Percentiles rank a stretch among this genome's conserved stretches.
Evolutionary conservation across 2,113 vertebrate genomes (phyloP).

Genomic region (Neolamprologus ventralis): DNA sequence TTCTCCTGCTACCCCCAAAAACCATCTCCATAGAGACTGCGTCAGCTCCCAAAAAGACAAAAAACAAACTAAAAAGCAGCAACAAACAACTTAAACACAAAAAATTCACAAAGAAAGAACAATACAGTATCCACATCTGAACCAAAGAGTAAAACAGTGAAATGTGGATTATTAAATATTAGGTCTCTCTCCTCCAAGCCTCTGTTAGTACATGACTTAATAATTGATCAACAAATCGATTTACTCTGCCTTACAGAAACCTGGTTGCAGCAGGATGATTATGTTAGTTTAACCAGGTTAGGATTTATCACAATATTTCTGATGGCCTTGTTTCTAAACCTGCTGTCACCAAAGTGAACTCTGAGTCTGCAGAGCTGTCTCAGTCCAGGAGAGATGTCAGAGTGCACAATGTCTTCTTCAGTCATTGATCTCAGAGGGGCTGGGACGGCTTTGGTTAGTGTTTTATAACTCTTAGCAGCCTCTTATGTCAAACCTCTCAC

Average conservation of each 20-base stretch:
- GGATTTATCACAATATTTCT: neutral
- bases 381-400: neutral
- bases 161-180: neutral
- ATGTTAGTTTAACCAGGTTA: neutral
- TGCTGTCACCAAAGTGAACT: neutral
- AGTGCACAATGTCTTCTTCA: neutral
- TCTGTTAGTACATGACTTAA: neutral
- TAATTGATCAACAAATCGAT: neutral
- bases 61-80: neutral
- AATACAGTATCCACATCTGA: neutral
- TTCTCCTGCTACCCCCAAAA: neutral
- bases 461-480: neutral
- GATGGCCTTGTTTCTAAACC: neutral
- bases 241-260: neutral
- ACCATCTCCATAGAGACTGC: neutral
- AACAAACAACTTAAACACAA: neutral
- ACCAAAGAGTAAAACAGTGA: neutral
- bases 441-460: neutral
- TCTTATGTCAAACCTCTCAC: neutral
- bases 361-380: neutral
- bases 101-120: neutral
- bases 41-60: fast-evolving
- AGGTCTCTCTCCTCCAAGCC: neutral
- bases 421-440: neutral
- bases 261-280: neutral